These are phyloP conservation scores for Cotesia vestalis DNA, from an alignment of 1,140 invertebrate species.

Conservation along the genomic window DNA sequence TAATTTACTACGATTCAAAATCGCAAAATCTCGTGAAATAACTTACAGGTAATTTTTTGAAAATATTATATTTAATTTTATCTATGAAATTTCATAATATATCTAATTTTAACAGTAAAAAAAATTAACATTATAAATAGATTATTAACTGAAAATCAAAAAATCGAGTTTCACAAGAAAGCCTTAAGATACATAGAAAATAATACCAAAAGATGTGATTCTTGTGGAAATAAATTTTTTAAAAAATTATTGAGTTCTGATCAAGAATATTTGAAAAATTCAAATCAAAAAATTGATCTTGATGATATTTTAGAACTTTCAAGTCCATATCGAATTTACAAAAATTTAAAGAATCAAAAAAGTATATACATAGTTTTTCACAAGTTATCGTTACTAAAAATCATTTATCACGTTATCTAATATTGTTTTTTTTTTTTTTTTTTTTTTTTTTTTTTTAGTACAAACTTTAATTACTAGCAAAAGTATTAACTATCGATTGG, in stretches of 20 bases:
- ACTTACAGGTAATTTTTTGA: slow-evolving; percentile 63
- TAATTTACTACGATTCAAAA: slow-evolving; percentile 69
- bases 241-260: slow-evolving; percentile 60
- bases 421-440: background rate
- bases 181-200: slow-evolving; percentile 69
- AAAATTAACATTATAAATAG: slow-evolving; percentile 45
- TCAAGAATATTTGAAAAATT: slow-evolving; percentile 42
- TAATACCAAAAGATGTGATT: slow-evolving; percentile 66
- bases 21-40: slow-evolving; percentile 66
- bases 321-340: background rate
- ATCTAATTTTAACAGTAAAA: background rate
- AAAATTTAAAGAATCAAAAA: slow-evolving; percentile 21
- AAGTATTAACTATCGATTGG: no score
- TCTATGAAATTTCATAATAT: slow-evolving; percentile 9
- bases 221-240: slow-evolving; percentile 68
- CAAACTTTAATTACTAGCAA: no score
- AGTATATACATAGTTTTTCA: slow-evolving; percentile 28
- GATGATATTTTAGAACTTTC: slow-evolving; percentile 28
- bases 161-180: slow-evolving; percentile 70
- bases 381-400: background rate
- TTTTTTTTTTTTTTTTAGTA: background rate
- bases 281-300: slow-evolving; percentile 43
- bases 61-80: no score
- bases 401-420: background rate
- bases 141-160: slow-evolving; percentile 71